phyloP scores from a whole-genome alignment of 2,113 vertebrate species.

The Ahaetulla prasina region DNA sequence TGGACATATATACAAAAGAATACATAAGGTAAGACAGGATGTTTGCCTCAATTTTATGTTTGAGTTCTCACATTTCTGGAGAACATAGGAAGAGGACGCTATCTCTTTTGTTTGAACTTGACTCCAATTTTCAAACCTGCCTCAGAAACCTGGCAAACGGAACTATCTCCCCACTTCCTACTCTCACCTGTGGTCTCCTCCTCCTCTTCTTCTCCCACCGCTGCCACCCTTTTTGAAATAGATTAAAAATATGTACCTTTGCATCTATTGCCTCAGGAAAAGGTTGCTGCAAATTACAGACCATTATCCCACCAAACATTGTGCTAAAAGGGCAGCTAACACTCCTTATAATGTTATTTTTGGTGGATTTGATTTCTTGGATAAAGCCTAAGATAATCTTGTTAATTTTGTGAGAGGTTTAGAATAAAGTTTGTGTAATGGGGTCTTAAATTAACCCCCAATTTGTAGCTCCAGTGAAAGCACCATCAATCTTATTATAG shows the following conservation, averaged over 20 bases:
- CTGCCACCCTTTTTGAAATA: no score
- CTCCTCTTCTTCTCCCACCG: not conserved
- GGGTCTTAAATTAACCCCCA: slow-evolving; percentile 9
- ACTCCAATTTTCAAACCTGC: not conserved
- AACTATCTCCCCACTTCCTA: not conserved
- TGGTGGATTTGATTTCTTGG: not conserved
- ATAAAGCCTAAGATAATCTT: slow-evolving; percentile 11
- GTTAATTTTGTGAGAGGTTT: slow-evolving; percentile 23
- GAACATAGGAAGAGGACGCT: not conserved
- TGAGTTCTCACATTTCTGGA: not conserved
- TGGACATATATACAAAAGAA: not conserved
- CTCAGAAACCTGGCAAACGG: not conserved
- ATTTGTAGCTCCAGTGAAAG: slow-evolving; percentile 31
- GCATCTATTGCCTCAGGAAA: not conserved
- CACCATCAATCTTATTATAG: slow-evolving; percentile 34
- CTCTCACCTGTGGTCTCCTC: not conserved
- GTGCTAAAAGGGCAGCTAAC: not conserved
- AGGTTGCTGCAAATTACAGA: not conserved
- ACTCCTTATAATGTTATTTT: not conserved
- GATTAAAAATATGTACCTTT: not conserved
- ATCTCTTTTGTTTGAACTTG: not conserved
- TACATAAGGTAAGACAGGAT: not conserved
- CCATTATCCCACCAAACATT: not conserved
- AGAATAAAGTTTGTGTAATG: not conserved
- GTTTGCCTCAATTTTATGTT: not conserved